Conservation (phyloP, 1,140 invertebrate genomes). For the Ceratina australensis region DNA sequence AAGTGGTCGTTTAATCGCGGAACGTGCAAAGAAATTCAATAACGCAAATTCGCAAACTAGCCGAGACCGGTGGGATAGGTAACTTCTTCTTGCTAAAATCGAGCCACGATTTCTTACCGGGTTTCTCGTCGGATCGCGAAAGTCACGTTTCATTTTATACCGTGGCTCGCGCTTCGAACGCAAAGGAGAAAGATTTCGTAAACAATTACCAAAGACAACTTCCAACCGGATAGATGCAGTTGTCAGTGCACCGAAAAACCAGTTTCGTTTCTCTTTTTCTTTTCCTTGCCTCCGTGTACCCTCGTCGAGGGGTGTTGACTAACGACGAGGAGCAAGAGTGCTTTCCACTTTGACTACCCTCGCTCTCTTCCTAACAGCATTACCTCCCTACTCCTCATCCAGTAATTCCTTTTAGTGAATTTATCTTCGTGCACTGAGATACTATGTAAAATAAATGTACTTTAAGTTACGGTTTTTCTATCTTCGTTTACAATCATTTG, state of each 20-base stretch:
- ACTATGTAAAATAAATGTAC: too few relatives aligned
- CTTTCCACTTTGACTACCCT: not conserved
- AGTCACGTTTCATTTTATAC: not conserved
- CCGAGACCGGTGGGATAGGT: not conserved
- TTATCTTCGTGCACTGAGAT: too few relatives aligned
- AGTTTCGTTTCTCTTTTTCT: constrained; percentile 58
- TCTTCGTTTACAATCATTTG: too few relatives aligned
- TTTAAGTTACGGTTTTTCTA: too few relatives aligned
- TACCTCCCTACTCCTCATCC: too few relatives aligned
- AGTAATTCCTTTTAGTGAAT: too few relatives aligned
- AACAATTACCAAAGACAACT: constrained; percentile 36
- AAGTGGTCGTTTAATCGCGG: not conserved
- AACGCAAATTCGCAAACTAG: constrained; percentile 11
- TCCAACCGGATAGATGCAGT: constrained; percentile 53
- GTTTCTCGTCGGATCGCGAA: not conserved
- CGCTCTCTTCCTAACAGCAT: not conserved
- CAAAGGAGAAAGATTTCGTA: constrained; percentile 19
- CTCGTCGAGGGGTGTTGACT: constrained; percentile 42
- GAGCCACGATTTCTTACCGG: not conserved
- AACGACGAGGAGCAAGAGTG: constrained; percentile 27
- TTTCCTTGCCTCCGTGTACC: constrained; percentile 64
- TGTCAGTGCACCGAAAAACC: constrained; percentile 65
- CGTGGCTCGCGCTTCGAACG: not conserved
- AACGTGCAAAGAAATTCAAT: not conserved
- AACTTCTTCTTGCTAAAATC: not conserved